A percentile compares a stretch with the other conserved stretches of the same genome.
phyloP scores from a whole-genome alignment of 2,113 vertebrate genomes.

The Nyctereutes procyonoides region DNA sequence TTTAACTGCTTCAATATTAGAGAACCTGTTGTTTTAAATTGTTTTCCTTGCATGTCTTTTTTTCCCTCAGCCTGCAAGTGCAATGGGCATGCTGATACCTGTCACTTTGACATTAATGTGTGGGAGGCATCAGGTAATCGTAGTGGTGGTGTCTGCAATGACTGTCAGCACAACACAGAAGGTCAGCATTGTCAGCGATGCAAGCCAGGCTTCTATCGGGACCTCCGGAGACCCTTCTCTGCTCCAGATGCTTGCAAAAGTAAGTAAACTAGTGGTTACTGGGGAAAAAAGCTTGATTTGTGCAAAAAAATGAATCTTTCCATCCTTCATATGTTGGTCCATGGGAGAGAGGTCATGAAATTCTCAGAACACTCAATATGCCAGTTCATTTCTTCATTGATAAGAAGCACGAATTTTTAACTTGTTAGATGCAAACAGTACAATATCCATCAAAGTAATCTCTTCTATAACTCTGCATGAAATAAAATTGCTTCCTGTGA shows the following conservation, averaged over 20 bases:
- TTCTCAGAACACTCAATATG: not conserved
- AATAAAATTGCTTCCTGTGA: not conserved
- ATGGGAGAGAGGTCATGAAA: not conserved
- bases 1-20: not conserved
- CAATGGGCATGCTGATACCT: constrained; percentile 94
- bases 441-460: not conserved
- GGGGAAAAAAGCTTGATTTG: not conserved
- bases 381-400: constrained; percentile 2
- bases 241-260: constrained; percentile 93
- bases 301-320: not conserved
- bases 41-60: not conserved
- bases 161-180: constrained; percentile 95
- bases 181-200: constrained; percentile 95
- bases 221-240: constrained; percentile 89
- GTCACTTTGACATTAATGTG: constrained; percentile 91
- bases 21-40: not conserved
- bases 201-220: constrained; percentile 93
- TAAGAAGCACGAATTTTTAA: not conserved
- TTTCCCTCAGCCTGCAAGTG: constrained; percentile 93
- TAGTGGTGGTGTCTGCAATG: constrained; percentile 93
- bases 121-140: constrained; percentile 95
- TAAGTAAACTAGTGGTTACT: constrained; percentile 83
- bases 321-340: constrained; percentile 12
- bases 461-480: not conserved
- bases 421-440: not conserved